A percentile compares a stretch with the other conserved stretches of the same genome.
These are phyloP conservation scores for Diplazon laetatorius DNA, from an alignment of 2,888 invertebrate species.

Conservation along the genomic window DNA sequence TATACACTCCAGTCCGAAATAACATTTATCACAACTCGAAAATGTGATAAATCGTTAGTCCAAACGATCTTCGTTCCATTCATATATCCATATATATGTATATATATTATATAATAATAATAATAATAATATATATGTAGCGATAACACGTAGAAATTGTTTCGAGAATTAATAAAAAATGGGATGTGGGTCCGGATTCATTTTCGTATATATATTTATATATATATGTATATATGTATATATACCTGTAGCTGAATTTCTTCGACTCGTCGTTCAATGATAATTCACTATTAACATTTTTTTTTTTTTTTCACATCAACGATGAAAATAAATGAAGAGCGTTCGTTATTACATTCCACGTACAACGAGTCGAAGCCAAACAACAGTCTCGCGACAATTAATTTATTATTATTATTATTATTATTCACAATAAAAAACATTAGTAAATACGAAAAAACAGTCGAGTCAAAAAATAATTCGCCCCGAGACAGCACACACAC, in stretches of 20 bases:
- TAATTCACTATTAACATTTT: constrained; percentile 6
- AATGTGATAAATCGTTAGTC: constrained; percentile 49
- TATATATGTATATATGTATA: not conserved
- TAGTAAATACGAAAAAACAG: constrained; percentile 77
- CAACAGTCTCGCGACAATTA: constrained; percentile 46
- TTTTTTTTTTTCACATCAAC: constrained; percentile 59
- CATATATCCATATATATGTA: constrained; percentile 20
- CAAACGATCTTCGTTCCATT: constrained; percentile 9
- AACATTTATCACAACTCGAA: constrained; percentile 48
- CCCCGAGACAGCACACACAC: constrained; percentile 68
- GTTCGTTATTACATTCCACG: not conserved
- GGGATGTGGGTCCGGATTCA: constrained; percentile 61
- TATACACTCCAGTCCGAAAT: constrained; percentile 75
- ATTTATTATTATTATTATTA: constrained; percentile 70
- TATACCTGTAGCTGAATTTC: constrained; percentile 20
- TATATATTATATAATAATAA: no score
- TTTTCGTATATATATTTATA: not conserved
- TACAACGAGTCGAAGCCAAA: constrained; percentile 28
- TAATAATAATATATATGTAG: constrained; percentile 67
- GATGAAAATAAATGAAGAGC: constrained; percentile 24
- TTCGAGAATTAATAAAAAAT: constrained; percentile 77
- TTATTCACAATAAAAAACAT: constrained; percentile 77
- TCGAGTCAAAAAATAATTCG: constrained; percentile 78
- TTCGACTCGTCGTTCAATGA: constrained; percentile 45
- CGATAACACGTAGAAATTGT: constrained; percentile 80